Evolutionary conservation across 2,888 invertebrate genomes (phyloP), one percentile per base, ranked within the genome.

Genomic region (Steinernema carpocapsae): DNA sequence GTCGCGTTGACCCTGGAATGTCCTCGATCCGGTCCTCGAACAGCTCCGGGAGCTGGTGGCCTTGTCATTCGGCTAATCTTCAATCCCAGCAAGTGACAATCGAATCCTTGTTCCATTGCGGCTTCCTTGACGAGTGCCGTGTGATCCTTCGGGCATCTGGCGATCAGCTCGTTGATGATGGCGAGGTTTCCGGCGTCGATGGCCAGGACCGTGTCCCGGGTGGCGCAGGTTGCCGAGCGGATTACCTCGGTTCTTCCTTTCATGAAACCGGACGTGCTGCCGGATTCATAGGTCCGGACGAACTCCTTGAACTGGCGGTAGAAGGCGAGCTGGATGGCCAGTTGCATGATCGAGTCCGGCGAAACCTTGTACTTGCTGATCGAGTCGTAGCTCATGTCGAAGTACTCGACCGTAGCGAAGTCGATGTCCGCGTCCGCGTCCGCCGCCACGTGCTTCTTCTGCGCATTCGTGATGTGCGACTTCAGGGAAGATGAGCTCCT

Each of bases 51-150:
- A 78, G 51, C 4, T 73, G 56, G 19, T 78, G 70, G 0, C 56
- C 43, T 17, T 48, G 74, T 10, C 86, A 77, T 71, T 87, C 91
- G 0, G 93, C 93, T 10, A 80, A 92, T 91, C 88, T 91, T 92
- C 72, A 99, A 88, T 0, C 93, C 95, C 88, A 95, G 96, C 83
- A 99, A 88, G 89, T 99, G 99, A 6, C 99, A 91, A 89, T 99
- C 99, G 88, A 97, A 99, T 24, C 94, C 97, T 89, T 97, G 94
- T 0, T 96, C 97, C 94, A 96, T 94, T 0, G 96, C 94, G 0
- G 97, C 97, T 86, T 97, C 93, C 88, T 94, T 96, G 0, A 94
- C 93, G 26, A 99, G 89, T 79, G 92, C 91, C 0, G 91, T 91
- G 88, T 97, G 97, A 45, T 91, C 90, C 71, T 91, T 90, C 0